Evolutionary conservation across 2,888 invertebrate species (phyloP), one percentile per base, ranked within the genome.

Genomic region (Napeogenes inachia): DNA sequence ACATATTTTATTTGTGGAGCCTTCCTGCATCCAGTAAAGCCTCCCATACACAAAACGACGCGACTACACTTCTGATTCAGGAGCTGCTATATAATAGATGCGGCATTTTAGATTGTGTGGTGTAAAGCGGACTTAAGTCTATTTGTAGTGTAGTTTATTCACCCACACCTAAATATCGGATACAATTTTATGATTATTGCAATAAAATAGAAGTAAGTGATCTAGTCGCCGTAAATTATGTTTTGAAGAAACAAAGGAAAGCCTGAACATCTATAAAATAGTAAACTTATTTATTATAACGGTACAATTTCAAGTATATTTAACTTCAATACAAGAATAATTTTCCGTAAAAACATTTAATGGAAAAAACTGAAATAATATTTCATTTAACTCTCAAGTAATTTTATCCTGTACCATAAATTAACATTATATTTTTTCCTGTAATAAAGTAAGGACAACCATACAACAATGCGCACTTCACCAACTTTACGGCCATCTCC

Each of bases 1-100:
- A 89, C 88, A 89, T 90, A 89, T 90, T 90, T 89, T 90, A 89
- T 90, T 89, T 88, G 90, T 89, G 80, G 80, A 88, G 82, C 85
- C 86, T 89, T 87, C 89, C 87, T 89, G 84, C 85, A 89, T 87
- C 85, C 83, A 82, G 86, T 86, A 87, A 89, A 80, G 85, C 81
- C 67, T 73, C 69, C 83, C 76, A 85, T 81, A 76, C 79, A 83
- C 79, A 76, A 73, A 73, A 73, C 79, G 79, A 77, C 75, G 50
- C 50, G 50, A 50, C 50, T 50, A 71, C 65, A 71, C 68, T 66
- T 61, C 68, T 67, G 63, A 59, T 65, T 63, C 63, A 68, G 66
- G 63, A 62, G 61, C 56, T 35, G 60, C 57, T 62, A 59, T 60
- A 59, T 38, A 56, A 61, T 56, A 56, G 57, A 62, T 61, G 61